Percentiles rank a stretch among this genome's conserved stretches.
Conservation (phyloP, 2,797 vertebrate species). For the Amniataba percoides region DNA sequence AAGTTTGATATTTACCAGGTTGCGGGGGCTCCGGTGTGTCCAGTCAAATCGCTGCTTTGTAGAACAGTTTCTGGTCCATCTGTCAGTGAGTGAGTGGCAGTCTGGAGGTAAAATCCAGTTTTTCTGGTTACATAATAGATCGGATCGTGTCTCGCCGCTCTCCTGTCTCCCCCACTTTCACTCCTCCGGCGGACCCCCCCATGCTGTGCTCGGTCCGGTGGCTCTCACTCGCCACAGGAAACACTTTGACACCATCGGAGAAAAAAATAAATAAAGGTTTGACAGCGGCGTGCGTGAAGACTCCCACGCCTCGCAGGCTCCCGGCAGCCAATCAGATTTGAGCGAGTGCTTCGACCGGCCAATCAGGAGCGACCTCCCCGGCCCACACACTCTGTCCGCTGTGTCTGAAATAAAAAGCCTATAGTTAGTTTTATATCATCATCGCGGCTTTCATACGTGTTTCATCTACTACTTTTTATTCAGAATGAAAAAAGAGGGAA, state of each 20-base stretch:
- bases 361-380: constrained; percentile 34
- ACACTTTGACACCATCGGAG: constrained; percentile 35
- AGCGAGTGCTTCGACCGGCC: constrained; percentile 29
- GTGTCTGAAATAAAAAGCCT: rapidly evolving
- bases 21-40: constrained; percentile 29
- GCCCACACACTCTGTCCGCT: no score
- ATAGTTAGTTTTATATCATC: rapidly evolving
- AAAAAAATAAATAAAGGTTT: constrained; percentile 33
- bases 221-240: constrained; percentile 17
- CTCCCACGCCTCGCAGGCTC: constrained; percentile 37
- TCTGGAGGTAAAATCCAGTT: constrained; percentile 27
- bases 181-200: background rate
- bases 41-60: constrained; percentile 36
- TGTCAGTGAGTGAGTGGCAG: constrained; percentile 19
- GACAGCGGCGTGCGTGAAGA: constrained; percentile 45
- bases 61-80: constrained; percentile 49
- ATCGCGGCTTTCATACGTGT: rapidly evolving
- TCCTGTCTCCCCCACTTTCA: background rate
- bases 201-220: constrained; percentile 3
- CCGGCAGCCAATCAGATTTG: constrained; percentile 57
- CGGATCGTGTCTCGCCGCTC: background rate
- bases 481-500: background rate
- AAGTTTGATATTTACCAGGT: constrained; percentile 60
- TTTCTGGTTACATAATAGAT: constrained; percentile 48
- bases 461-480: rapidly evolving